Evolutionary conservation across 2,797 vertebrate species (phyloP), one percentile per base, ranked within the genome.

Genomic region (Hypotaenidia philippensis): DNA sequence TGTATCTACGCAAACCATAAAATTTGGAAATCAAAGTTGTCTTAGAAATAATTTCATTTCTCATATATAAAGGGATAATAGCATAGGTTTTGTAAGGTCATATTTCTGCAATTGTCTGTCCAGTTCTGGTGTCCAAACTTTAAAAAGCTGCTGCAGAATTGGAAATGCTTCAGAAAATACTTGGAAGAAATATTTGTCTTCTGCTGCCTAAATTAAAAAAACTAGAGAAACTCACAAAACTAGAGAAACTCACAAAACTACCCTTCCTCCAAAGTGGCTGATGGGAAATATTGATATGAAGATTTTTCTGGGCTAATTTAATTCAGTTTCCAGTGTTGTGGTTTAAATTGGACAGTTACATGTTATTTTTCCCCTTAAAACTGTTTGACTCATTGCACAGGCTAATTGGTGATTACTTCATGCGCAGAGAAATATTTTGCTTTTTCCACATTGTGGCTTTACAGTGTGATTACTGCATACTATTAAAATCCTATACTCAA

Each of bases 21-120:
- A 87, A 66, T 3, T 20, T 44, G n/a, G 9, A 89, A 79, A 64
- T 44, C 47, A 90, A 57, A 60, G 5, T 59, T 70, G 26, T 34
- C 8, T 50, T 65, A 36, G 36, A 90, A 77, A 78, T 52, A 0
- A 41, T 60, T 93, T 90, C 0, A 65, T 66, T 84, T 83, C 26
- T 80, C 14, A 22, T 52, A 21, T 49, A 31, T 29, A 49, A 75
- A 47, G 31, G 8, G 11, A 52, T 77, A 80, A 68, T 38, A 77
- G 10, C 19, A 47, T 20, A 55, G 34, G n/a, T 61, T 83, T 72
- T 72, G 4, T 66, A 68, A 20, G 27, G 5, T 14, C 26, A 31
- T 85, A 80, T 84, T 91, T 95, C n/a, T 85, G 27, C 61, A 80
- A 8, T 64, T 2, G 40, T 87, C 79, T 92, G 64, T 74, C 34